Evolutionary conservation across 2,113 vertebrate species (phyloP).

Genomic region (Stigmatopora argus): DNA sequence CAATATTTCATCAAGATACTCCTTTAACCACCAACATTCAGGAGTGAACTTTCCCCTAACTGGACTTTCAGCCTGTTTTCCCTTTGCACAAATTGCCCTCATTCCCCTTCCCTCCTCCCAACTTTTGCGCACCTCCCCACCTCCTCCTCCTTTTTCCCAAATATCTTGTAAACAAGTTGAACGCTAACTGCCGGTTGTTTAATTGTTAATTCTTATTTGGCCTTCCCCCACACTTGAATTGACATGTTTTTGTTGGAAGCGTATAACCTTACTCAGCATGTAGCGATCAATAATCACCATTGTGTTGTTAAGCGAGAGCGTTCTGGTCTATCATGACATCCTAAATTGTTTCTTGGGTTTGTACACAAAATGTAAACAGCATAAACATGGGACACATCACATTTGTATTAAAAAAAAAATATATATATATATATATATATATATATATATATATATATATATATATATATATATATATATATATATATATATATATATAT

Average conservation of each 20-base stretch:
- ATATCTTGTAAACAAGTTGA: slow-evolving; percentile 79
- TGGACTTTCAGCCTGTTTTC: slow-evolving; percentile 78
- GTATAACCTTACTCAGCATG: slow-evolving; percentile 13
- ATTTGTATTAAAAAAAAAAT: too few relatives aligned
- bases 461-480: too few relatives aligned
- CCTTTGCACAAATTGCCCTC: slow-evolving; percentile 53
- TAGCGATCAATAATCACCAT: not conserved
- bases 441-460: too few relatives aligned
- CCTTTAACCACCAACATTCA: slow-evolving; percentile 54
- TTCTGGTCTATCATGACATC: not conserved
- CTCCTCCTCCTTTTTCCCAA: slow-evolving; percentile 34
- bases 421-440: too few relatives aligned
- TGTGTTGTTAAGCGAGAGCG: not conserved
- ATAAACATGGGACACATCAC: not conserved
- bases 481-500: too few relatives aligned
- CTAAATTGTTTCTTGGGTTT: not conserved
- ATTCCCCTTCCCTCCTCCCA: slow-evolving; percentile 42
- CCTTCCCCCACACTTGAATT: slow-evolving; percentile 25
- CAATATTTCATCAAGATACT: slow-evolving; percentile 58
- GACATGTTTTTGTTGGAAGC: slow-evolving; percentile 10
- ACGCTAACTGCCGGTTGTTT: slow-evolving; percentile 73
- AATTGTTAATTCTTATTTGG: slow-evolving; percentile 75
- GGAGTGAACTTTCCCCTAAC: slow-evolving; percentile 75
- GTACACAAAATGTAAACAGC: not conserved
- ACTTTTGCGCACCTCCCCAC: slow-evolving; percentile 15